These are phyloP conservation scores for Tor tambroides DNA, from an alignment of 2,113 vertebrate genomes.

Conservation along the genomic window DNA sequence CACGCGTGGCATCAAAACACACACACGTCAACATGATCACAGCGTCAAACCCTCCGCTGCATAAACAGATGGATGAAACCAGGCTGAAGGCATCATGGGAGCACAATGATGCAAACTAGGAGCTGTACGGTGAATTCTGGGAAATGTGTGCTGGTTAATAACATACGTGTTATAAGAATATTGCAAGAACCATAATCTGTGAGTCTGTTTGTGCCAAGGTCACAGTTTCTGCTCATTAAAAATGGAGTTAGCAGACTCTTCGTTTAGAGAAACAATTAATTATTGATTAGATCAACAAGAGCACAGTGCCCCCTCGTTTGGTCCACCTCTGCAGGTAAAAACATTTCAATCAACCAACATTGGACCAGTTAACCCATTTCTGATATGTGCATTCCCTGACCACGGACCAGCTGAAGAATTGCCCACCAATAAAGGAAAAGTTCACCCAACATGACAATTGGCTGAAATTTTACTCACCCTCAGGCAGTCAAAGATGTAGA, in stretches of 20 bases:
- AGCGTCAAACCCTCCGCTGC: conserved; percentile 66
- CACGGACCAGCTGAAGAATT: background rate
- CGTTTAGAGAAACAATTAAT: conserved; percentile 33
- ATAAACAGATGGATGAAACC: conserved; percentile 70
- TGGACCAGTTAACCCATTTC: background rate
- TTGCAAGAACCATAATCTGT: background rate
- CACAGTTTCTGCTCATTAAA: conserved; percentile 43
- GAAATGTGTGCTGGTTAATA: background rate
- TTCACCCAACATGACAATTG: background rate
- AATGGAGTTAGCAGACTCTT: conserved; percentile 36
- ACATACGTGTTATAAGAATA: background rate
- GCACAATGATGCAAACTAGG: background rate
- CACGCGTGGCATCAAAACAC: conserved; percentile 62
- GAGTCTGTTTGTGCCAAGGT: conserved; percentile 36
- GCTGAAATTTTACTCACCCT: too few species aligned
- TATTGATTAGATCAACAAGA: conserved; percentile 48
- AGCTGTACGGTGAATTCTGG: background rate
- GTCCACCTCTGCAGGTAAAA: background rate
- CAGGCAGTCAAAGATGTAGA: background rate
- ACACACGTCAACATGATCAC: conserved; percentile 57
- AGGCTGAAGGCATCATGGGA: conserved; percentile 49
- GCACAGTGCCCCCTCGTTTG: background rate
- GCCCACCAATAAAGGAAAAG: background rate
- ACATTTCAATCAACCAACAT: background rate
- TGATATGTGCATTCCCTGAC: background rate